These are phyloP conservation scores for Whitmania pigra DNA, from an alignment of 1,140 invertebrate genomes.

Conservation along the genomic window DNA sequence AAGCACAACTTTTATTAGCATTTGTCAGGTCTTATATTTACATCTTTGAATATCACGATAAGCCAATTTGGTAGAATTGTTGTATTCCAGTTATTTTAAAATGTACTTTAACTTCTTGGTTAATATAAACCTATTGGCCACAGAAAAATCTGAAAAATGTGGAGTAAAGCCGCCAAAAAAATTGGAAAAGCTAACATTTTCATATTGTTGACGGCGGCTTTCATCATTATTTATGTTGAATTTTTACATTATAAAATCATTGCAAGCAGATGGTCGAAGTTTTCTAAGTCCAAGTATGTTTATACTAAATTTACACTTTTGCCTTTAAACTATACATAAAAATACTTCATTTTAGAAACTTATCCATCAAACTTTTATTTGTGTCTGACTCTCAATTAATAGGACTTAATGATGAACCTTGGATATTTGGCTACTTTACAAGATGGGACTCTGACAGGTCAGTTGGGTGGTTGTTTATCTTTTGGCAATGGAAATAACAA, in stretches of 20 bases:
- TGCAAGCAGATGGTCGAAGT: not conserved
- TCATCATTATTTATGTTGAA: not conserved
- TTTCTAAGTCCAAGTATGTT: too few species aligned
- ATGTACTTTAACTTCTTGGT: too few species aligned
- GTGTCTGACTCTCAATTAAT: slow-evolving; percentile 85
- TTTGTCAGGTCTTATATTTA: too few species aligned
- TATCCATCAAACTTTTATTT: slow-evolving; percentile 51
- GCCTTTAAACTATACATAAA: not conserved
- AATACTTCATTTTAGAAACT: slow-evolving; percentile 22
- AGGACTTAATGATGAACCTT: slow-evolving; percentile 57
- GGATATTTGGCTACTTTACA: slow-evolving; percentile 46
- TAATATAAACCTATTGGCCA: too few species aligned
- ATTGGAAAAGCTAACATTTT: not conserved
- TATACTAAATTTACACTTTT: not conserved
- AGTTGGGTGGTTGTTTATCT: slow-evolving; percentile 15
- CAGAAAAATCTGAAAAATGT: too few species aligned
- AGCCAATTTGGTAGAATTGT: too few species aligned
- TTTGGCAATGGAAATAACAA: not conserved
- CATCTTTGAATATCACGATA: too few species aligned
- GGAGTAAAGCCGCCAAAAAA: not conserved
- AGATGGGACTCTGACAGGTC: slow-evolving; percentile 72
- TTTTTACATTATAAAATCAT: not conserved
- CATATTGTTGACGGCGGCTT: not conserved
- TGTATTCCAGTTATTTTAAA: too few species aligned
- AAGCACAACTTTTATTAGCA: too few species aligned